Base-by-base conservation (phyloP, 2,888 invertebrate genomes). In the Syritta pipiens region DNA sequence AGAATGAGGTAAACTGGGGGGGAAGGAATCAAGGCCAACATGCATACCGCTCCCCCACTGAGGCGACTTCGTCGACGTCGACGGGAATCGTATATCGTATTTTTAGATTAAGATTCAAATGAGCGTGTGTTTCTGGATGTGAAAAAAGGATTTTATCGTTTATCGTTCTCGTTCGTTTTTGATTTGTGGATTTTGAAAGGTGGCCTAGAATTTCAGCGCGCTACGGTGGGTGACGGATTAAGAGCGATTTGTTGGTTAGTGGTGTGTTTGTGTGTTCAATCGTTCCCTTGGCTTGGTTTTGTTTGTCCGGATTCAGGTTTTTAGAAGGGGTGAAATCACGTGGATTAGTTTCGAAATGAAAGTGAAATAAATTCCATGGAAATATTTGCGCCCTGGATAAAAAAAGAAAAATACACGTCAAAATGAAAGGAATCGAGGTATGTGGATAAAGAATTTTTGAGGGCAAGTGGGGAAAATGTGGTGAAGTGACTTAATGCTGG, bases 1-100 rank as follows among this genome's bases (percentile, higher is more conserved):
- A 28, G 9, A 28, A 19, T 4, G n/a, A 7, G 7, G 35, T 4
- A 35, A 24, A 26, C 9, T 42, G n/a, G 24, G 35, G 35, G 65
- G 20, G 53, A 55, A 17, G 19, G 40, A 65, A 77, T 77, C 77
- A 77, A 72, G 72, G 77, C 77, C 77, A 77, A 77, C 72, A 53
- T 77, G 60, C 48, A 17, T 65, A 37, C 65, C 72, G 14, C 72
- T 37, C 72, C 65, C 77, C 77, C 77, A 72, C 77, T 32, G 60
- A 67, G 77, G 22, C 42, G 10, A n/a, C n/a, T n/a, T n/a, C n/a
- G n/a, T n/a, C n/a, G n/a, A n/a, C n/a, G n/a, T n/a, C n/a, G n/a
- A n/a, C n/a, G n/a, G n/a, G n/a, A n/a, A n/a, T n/a, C n/a, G n/a
- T n/a, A 12, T 35, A 49, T 75, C 42, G 60, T 69, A 69, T 76